Conservation (phyloP, 2,113 vertebrate species). For the Hydrochoerus hydrochaeris region DNA sequence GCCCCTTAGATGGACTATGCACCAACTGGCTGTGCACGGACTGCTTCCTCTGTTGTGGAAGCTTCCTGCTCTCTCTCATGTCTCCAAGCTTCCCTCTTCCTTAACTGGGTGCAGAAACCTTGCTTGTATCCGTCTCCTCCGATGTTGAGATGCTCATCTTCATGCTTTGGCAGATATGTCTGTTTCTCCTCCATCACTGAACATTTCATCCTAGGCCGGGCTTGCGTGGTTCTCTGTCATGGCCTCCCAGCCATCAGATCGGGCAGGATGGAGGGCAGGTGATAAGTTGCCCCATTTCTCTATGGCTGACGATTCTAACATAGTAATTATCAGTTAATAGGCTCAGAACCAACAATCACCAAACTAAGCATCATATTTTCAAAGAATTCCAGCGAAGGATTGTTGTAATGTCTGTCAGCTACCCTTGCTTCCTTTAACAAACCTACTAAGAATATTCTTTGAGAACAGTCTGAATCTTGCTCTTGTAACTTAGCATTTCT, state of each 20-base stretch:
- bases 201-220: not conserved
- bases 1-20: not conserved
- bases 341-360: not conserved
- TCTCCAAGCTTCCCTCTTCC: not conserved
- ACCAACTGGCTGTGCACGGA: too few species aligned
- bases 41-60: not conserved
- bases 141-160: not conserved
- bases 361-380: conserved; percentile 9
- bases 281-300: not conserved
- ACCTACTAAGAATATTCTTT: not conserved
- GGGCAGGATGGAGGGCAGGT: not conserved
- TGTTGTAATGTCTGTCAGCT: not conserved
- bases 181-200: not conserved
- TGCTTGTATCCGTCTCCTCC: not conserved
- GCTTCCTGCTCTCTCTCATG: not conserved
- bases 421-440: not conserved
- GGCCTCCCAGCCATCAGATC: not conserved
- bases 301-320: not conserved
- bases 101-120: not conserved
- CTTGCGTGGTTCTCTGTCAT: not conserved
- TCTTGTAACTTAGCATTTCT: not conserved
- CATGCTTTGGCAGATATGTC: not conserved
- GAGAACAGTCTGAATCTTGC: not conserved
- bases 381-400: not conserved
- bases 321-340: not conserved